A percentile compares a stretch with the other conserved stretches of the same genome.
Evolutionary conservation across 2,797 vertebrate species (phyloP).

Genomic region (Peromyscus nudipes): DNA sequence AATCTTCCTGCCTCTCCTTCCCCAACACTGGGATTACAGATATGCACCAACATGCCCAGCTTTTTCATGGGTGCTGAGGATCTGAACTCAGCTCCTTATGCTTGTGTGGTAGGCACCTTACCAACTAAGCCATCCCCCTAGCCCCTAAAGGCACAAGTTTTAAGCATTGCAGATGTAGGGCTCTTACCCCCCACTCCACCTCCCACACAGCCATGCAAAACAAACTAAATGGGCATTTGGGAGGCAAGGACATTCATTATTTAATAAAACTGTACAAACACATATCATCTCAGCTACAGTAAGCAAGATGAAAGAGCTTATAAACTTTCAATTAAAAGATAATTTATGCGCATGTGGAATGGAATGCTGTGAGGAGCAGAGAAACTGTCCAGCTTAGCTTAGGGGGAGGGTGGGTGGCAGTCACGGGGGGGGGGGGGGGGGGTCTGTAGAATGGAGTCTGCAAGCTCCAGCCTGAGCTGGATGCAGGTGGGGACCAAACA

Average conservation of each 20-base stretch:
- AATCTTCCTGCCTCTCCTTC: neutral
- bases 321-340: constrained; percentile 47
- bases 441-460: neutral
- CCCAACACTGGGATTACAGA: neutral
- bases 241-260: neutral
- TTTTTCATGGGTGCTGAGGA: neutral
- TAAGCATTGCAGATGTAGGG: too few relatives aligned
- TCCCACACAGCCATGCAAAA: neutral
- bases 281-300: neutral
- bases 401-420: neutral
- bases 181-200: neutral
- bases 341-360: neutral
- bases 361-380: too few relatives aligned
- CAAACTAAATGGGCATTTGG: neutral
- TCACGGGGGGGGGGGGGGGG: too few relatives aligned
- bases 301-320: constrained; percentile 53
- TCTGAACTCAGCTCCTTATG: neutral
- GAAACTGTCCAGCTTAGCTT: neutral
- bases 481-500: neutral
- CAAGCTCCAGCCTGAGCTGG: neutral
- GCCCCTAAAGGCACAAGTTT: neutral
- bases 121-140: neutral
- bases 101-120: neutral
- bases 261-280: neutral
- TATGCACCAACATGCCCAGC: neutral